Evolutionary conservation across 1,140 invertebrate species (phyloP).

Genomic region (Zophobas atratus): DNA sequence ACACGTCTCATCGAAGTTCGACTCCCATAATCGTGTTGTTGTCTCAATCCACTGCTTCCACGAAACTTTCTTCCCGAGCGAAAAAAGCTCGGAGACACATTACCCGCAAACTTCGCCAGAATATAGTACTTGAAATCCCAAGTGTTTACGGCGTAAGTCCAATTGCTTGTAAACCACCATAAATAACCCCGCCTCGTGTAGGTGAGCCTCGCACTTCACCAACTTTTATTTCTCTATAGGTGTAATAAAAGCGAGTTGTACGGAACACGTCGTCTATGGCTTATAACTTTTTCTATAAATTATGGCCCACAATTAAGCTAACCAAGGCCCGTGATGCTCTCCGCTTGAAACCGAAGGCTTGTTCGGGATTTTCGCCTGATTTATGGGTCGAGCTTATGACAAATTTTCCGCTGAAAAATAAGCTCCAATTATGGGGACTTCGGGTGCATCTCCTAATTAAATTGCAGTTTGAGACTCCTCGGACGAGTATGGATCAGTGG

Average conservation of each 20-base stretch:
- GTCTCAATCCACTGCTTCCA: too few relatives aligned
- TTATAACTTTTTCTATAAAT: constrained; percentile 41
- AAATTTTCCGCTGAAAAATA: constrained; percentile 16
- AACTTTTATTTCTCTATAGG: constrained; percentile 31
- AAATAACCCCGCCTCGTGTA: constrained; percentile 12
- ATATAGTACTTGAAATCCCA: constrained; percentile 4
- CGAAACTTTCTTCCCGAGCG: not conserved
- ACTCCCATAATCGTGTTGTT: too few relatives aligned
- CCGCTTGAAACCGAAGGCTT: constrained; percentile 20
- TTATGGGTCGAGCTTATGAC: not conserved
- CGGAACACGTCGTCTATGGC: constrained; percentile 20
- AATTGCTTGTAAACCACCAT: constrained; percentile 20
- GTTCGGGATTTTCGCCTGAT: constrained; percentile 25
- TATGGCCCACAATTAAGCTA: constrained; percentile 36
- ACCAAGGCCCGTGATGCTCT: constrained; percentile 7
- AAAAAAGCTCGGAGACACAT: not conserved
- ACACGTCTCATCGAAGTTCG: too few relatives aligned
- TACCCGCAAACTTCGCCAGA: constrained; percentile 14
- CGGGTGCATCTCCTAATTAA: constrained; percentile 1
- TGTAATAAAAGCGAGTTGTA: constrained; percentile 28
- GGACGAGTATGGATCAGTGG: not conserved
- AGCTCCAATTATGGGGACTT: not conserved
- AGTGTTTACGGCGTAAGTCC: constrained; percentile 27
- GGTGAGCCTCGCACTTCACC: constrained; percentile 9
- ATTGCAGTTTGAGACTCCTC: constrained; percentile 2